phyloP scores from a whole-genome alignment of 2,888 invertebrate species.

The Lagria hirta region DNA sequence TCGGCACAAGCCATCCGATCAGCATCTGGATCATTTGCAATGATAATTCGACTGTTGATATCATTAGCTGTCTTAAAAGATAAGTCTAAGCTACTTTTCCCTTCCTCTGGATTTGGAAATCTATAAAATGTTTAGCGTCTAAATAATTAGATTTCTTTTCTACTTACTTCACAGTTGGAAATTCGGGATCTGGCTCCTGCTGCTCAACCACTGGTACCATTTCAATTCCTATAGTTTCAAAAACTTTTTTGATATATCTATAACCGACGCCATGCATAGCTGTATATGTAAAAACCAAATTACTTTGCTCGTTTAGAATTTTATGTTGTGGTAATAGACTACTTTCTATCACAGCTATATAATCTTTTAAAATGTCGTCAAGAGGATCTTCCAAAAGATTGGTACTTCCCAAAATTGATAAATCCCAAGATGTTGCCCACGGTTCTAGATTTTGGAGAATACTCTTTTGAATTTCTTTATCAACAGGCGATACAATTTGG shows the following conservation, averaged over 20 bases:
- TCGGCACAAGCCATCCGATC: constrained; percentile 95
- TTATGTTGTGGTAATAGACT: constrained; percentile 59
- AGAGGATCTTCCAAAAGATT: constrained; percentile 68
- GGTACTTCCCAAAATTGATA: constrained; percentile 57
- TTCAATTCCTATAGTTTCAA: constrained; percentile 73
- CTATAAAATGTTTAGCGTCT: constrained; percentile 34
- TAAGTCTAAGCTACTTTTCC: constrained; percentile 65
- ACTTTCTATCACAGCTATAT: constrained; percentile 64
- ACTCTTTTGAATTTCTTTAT: constrained; percentile 77
- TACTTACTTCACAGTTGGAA: constrained; percentile 81
- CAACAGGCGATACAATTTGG: constrained; percentile 92
- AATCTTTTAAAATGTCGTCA: constrained; percentile 65
- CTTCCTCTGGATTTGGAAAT: constrained; percentile 99
- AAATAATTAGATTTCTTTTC: background rate
- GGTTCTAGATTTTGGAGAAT: constrained; percentile 81
- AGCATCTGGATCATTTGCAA: constrained; percentile 98
- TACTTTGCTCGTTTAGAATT: constrained; percentile 60
- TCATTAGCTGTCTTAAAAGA: constrained; percentile 73
- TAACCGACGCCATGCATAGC: constrained; percentile 99
- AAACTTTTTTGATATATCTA: constrained; percentile 72
- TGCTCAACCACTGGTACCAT: constrained; percentile 72
- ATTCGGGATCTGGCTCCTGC: constrained; percentile 91
- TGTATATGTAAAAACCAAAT: constrained; percentile 75
- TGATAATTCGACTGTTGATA: constrained; percentile 69
- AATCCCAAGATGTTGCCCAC: constrained; percentile 76